These are phyloP conservation scores for Elachura formosa DNA, from an alignment of 2,113 vertebrate species.

Conservation along the genomic window DNA sequence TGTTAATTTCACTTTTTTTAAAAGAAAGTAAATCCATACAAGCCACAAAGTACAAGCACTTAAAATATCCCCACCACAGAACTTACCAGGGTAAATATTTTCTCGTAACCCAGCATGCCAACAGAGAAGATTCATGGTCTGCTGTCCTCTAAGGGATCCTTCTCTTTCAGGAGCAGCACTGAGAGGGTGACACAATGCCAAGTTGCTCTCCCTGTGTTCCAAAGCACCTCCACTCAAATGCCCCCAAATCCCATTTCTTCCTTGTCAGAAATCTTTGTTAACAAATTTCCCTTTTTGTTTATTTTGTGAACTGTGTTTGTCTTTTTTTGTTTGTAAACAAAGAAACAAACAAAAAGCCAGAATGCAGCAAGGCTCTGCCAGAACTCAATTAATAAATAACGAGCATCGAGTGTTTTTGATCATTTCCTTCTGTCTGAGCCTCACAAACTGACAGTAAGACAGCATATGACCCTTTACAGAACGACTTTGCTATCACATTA, in stretches of 20 bases:
- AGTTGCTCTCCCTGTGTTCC: not conserved
- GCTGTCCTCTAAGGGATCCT: not conserved
- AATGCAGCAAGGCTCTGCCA: constrained; percentile 32
- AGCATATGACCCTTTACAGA: not conserved
- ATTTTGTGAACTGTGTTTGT: not conserved
- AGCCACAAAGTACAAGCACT: not conserved
- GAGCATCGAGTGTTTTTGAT: not conserved
- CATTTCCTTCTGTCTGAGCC: constrained; percentile 40
- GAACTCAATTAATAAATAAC: constrained; percentile 61
- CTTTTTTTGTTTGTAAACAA: constrained; percentile 48
- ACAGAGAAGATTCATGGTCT: not conserved
- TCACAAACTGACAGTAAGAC: constrained; percentile 15
- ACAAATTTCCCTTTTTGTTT: not conserved
- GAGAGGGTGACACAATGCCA: not conserved
- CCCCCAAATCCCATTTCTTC: not conserved
- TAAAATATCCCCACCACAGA: not conserved
- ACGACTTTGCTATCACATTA: not conserved
- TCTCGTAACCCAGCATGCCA: not conserved
- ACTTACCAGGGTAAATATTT: not conserved
- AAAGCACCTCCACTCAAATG: not conserved
- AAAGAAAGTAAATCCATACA: not conserved
- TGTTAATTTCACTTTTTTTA: not conserved
- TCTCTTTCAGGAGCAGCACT: not conserved
- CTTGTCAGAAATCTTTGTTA: constrained; percentile 3
- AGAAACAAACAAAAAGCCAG: constrained; percentile 43